Conservation (phyloP, 2,113 vertebrate species). For the Verasper variegatus region DNA sequence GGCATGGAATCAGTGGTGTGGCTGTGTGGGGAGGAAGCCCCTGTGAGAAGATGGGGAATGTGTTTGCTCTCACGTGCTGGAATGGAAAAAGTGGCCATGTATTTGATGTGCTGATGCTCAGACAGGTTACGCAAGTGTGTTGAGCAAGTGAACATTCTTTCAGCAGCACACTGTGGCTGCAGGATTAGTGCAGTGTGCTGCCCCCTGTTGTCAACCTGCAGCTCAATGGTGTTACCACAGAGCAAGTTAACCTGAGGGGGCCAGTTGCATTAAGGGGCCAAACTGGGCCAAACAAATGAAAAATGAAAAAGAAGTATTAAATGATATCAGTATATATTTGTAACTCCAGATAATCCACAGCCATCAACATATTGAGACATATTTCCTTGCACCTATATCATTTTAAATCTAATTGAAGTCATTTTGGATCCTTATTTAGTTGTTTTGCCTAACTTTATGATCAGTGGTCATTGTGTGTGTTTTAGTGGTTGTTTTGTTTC, state of each 20-base stretch:
- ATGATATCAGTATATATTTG: neutral
- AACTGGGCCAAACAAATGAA: neutral
- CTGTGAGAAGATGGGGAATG: conserved; percentile 24
- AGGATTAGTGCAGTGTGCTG: conserved; percentile 48
- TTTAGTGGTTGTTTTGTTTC: no score
- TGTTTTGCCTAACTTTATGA: no score
- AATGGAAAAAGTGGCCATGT: conserved; percentile 71
- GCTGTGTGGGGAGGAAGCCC: conserved; percentile 25
- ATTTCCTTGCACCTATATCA: no score
- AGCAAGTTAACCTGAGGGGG: neutral
- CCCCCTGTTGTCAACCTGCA: conserved; percentile 61
- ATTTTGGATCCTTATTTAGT: no score
- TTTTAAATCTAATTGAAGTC: no score
- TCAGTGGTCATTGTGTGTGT: no score
- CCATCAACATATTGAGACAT: neutral
- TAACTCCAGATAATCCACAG: neutral
- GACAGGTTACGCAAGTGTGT: conserved; percentile 69
- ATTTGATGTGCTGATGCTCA: conserved; percentile 57
- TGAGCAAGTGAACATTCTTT: conserved; percentile 74
- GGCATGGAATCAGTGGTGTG: conserved; percentile 4
- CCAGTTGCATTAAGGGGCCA: neutral
- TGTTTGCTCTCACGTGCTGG: conserved; percentile 49
- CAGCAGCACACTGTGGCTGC: conserved; percentile 17
- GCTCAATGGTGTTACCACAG: neutral
- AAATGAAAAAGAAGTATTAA: no score